phyloP scores from a whole-genome alignment of 2,113 vertebrate species.

The Siniperca knerii region DNA sequence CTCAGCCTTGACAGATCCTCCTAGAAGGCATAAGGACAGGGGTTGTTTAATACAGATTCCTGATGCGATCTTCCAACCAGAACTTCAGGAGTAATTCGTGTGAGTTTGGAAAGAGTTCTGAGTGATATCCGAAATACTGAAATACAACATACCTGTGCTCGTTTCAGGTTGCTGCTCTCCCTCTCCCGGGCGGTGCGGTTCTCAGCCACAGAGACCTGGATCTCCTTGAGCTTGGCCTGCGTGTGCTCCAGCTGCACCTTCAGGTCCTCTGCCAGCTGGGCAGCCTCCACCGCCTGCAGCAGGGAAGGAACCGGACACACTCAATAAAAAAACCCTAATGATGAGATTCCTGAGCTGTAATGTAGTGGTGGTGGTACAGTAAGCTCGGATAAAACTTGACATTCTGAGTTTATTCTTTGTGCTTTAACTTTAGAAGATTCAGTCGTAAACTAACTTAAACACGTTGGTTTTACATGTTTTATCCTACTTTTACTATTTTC shows the following conservation, averaged over 20 bases:
- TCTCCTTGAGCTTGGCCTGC: conserved; percentile 91
- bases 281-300: conserved; percentile 92
- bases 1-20: conserved; percentile 94
- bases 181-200: conserved; percentile 92
- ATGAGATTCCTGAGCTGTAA: conserved; percentile 51
- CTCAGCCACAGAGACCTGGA: conserved; percentile 92
- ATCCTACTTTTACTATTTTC: conserved; percentile 25
- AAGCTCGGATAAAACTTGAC: neutral
- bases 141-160: conserved; percentile 87
- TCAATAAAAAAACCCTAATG: conserved; percentile 44
- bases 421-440: neutral
- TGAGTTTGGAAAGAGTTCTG: neutral
- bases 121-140: neutral
- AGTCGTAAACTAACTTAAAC: neutral
- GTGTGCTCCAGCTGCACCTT: conserved; percentile 95
- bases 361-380: conserved; percentile 19
- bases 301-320: conserved; percentile 63
- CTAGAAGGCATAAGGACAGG: conserved; percentile 68
- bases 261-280: conserved; percentile 93
- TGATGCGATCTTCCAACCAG: neutral
- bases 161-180: conserved; percentile 93
- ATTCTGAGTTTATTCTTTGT: neutral
- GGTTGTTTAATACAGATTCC: neutral
- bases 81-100: neutral
- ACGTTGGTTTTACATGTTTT: neutral